Evolutionary conservation across 2,888 invertebrate genomes (phyloP).

Genomic region (Tillus elongatus): DNA sequence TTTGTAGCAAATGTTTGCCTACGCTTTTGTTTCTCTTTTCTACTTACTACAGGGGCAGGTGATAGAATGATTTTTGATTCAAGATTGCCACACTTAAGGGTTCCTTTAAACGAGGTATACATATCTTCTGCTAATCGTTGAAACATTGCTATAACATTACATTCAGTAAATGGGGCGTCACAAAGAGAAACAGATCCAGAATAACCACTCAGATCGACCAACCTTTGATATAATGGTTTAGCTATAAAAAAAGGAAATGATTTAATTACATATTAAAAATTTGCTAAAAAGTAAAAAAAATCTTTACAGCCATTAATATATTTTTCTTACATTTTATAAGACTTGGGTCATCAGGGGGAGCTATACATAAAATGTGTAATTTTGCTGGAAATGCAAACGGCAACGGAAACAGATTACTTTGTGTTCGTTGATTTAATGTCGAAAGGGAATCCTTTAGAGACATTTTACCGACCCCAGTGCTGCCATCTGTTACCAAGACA

Average conservation of each 20-base stretch:
- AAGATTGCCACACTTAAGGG: slow-evolving; percentile 65
- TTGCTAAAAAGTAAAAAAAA: not conserved
- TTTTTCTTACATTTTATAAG: slow-evolving; percentile 37
- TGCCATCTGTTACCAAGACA: slow-evolving; percentile 68
- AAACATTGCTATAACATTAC: slow-evolving; percentile 47
- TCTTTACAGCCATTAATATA: slow-evolving; percentile 3
- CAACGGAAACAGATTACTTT: slow-evolving; percentile 53
- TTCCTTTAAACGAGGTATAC: slow-evolving; percentile 64
- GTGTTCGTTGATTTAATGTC: slow-evolving; percentile 40
- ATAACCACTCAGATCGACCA: slow-evolving; percentile 66
- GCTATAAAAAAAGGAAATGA: slow-evolving; percentile 41
- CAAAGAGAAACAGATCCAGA: slow-evolving; percentile 54
- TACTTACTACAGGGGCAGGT: slow-evolving; percentile 59
- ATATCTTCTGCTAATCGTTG: slow-evolving; percentile 62
- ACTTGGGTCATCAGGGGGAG: slow-evolving; percentile 54
- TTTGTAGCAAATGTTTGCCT: no score
- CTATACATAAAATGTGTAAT: slow-evolving; percentile 65
- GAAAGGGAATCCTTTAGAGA: slow-evolving; percentile 52
- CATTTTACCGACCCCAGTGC: slow-evolving; percentile 56
- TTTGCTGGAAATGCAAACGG: slow-evolving; percentile 75
- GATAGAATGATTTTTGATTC: slow-evolving; percentile 63
- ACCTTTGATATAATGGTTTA: slow-evolving; percentile 66
- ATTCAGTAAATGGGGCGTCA: slow-evolving; percentile 42
- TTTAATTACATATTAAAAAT: slow-evolving; percentile 10
- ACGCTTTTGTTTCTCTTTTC: no score